Base-by-base conservation (phyloP, 2,113 vertebrate species). In the Astur gentilis region DNA sequence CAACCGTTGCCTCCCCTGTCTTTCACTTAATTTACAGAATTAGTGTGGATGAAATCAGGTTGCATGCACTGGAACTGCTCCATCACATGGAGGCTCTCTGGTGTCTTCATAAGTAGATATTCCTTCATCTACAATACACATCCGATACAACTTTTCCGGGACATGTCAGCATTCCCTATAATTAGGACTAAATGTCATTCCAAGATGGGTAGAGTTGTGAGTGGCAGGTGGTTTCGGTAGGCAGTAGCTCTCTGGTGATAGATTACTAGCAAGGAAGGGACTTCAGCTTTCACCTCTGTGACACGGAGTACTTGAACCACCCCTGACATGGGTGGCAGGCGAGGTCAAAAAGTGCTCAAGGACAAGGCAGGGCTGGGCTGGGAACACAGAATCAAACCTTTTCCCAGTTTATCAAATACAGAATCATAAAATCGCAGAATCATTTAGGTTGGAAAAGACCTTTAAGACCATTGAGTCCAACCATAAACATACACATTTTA, bases 281-380 rank as follows among this genome's bases (percentile, higher is more conserved):
- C n/a, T 83, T 67, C 38, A 50, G 2, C 17, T 60, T 55, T 55
- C 26, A 15, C 8, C 38, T 38, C 60, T 64, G 15, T 0, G 0
- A 12, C 5, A 36, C 0, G 0, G 16, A 32, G 11, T 10, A 22
- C 38, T 71, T 66, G 40, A 61, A 12, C 14, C 40, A 13, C 3
- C 25, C 20, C 14, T 27, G 34, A 9, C 20, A 9, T 0, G 0
- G 9, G 47, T 44, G 36, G 38, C 34, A 49, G 31, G 11, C 0
- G 0, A 82, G 31, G 38, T 25, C 49, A 54, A 47, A 42, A 52
- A n/a, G 32, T 42, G 9, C 42, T 58, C 0, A 1, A 42, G 29
- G 45, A 9, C 19, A 70, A 54, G 18, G 26, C 32, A 19, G 10
- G 36, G 8, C 36, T 80, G 38, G 19, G 10, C 54, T 60, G 17